Evolutionary conservation across 2,113 vertebrate genomes (phyloP), one percentile per base, ranked within the genome.

Genomic region (Callaeas wilsoni): DNA sequence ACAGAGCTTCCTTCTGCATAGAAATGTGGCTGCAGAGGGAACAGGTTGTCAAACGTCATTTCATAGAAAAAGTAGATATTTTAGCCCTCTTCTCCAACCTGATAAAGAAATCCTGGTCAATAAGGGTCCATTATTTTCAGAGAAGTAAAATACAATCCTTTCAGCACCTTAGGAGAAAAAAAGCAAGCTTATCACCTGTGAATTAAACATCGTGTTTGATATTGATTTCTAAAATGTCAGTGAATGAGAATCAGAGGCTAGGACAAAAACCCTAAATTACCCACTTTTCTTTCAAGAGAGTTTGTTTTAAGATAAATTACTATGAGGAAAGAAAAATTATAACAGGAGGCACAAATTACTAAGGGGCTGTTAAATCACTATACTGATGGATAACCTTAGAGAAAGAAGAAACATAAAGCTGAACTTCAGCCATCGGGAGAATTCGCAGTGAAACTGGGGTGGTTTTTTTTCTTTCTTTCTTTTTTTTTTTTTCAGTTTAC

Each of bases 351-450:
- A 3, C 6, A 64, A 83, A 64, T 50, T 29, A 59, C 16, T 39
- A 10, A 32, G 16, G 8, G 4, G 7, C 8, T 77, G 14, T 27
- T 73, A 22, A 23, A 23, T 18, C 18, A 46, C 21, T 29, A 12
- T 29, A 25, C 8, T 50, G 22, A 57, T 37, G 73, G 27, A 35
- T 3, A 73, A 32, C 11, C 33, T 29, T 33, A 70, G 29, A 50
- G 20, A 81, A 84, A 77, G 13, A 37, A 39, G 39, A 49, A 78
- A 46, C 7, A 30, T 44, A 44, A 57, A 70, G 18, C 20, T 81
- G 42, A 78, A 70, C 2, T 57, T 65, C 25, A 84, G 10, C 19
- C 19, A 49, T 4, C 0, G 0, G 4, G 7, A 81, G 39, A 57
- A 63, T 70, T 90, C 26, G 27, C 44, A 70, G 29, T 25, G 12